Conservation (phyloP, 1,140 invertebrate genomes). For the Bradysia coprophila region DNA sequence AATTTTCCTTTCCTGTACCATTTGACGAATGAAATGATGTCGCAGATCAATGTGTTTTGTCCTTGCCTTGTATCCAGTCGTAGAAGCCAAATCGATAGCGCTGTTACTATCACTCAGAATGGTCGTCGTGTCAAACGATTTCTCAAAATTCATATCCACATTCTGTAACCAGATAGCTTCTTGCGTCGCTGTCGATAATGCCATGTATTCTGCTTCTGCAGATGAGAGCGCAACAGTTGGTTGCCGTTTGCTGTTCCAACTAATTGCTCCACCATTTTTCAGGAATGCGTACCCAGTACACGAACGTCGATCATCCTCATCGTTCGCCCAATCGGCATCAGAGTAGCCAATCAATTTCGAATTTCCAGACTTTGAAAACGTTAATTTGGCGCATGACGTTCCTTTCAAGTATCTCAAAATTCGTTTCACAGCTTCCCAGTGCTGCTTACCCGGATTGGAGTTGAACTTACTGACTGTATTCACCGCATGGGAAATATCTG, state of each 20-base stretch:
- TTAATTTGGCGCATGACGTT: slow-evolving; percentile 12
- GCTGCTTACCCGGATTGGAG: slow-evolving; percentile 6
- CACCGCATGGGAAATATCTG: slow-evolving; percentile 21
- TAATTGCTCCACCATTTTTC: slow-evolving; percentile 8
- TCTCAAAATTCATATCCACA: not conserved
- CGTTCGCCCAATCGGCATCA: slow-evolving; percentile 22
- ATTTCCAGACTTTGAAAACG: slow-evolving; percentile 8
- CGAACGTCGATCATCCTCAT: slow-evolving; percentile 10
- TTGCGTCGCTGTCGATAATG: slow-evolving; percentile 6
- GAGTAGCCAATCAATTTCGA: slow-evolving; percentile 11
- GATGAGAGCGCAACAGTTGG: slow-evolving; percentile 6
- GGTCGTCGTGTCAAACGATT: not conserved
- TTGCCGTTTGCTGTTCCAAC: slow-evolving; percentile 7
- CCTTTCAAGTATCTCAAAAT: slow-evolving; percentile 18
- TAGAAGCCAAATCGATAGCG: slow-evolving; percentile 5
- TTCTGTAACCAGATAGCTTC: slow-evolving; percentile 7
- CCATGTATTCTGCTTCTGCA: slow-evolving; percentile 10
- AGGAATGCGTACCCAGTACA: slow-evolving; percentile 7
- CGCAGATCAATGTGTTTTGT: slow-evolving; percentile 23
- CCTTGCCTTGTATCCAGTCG: slow-evolving; percentile 13
- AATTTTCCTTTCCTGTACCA: not conserved
- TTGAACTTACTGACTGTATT: slow-evolving; percentile 15
- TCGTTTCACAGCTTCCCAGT: slow-evolving; percentile 15
- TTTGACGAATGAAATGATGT: slow-evolving; percentile 15
- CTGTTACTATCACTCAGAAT: slow-evolving; percentile 3